Percentiles rank a stretch among this genome's conserved stretches.
phyloP scores from a whole-genome alignment of 2,113 vertebrate species.

The Semnopithecus entellus region DNA sequence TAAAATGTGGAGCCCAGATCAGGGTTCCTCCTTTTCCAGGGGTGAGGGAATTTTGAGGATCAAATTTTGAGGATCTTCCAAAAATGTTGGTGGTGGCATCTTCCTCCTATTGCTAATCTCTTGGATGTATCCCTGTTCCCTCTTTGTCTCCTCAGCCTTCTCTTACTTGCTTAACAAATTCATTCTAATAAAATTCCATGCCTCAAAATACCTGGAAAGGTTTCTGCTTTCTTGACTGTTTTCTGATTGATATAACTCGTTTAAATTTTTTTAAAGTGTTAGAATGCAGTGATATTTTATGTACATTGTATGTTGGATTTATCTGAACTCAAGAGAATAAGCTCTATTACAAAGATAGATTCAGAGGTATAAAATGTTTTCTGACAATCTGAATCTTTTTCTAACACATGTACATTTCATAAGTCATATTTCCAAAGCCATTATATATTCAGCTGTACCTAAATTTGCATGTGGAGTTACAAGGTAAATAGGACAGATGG shows the following conservation, averaged over 20 bases:
- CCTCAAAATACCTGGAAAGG: neutral
- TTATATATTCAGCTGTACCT: conserved; percentile 65
- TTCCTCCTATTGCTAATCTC: neutral
- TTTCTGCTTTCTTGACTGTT: neutral
- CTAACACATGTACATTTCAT: conserved; percentile 46
- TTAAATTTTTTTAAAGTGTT: neutral
- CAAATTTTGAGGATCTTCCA: neutral
- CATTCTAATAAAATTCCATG: neutral
- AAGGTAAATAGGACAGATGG: conserved; percentile 79
- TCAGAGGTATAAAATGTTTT: conserved; percentile 39
- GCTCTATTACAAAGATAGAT: neutral
- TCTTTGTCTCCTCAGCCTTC: neutral
- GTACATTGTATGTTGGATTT: neutral
- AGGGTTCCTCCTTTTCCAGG: neutral
- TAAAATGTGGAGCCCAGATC: neutral
- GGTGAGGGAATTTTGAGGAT: neutral
- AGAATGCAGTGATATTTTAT: neutral
- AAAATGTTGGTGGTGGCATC: neutral
- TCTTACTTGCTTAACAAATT: neutral
- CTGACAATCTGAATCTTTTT: conserved; percentile 43
- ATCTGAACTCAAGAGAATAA: conserved; percentile 2
- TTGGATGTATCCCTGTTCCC: neutral
- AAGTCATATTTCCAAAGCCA: conserved; percentile 61
- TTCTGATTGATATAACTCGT: neutral
- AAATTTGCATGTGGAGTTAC: conserved; percentile 71